Evolutionary conservation across 1,140 invertebrate genomes (phyloP).

Genomic region (Caenorhabditis brenneri): DNA sequence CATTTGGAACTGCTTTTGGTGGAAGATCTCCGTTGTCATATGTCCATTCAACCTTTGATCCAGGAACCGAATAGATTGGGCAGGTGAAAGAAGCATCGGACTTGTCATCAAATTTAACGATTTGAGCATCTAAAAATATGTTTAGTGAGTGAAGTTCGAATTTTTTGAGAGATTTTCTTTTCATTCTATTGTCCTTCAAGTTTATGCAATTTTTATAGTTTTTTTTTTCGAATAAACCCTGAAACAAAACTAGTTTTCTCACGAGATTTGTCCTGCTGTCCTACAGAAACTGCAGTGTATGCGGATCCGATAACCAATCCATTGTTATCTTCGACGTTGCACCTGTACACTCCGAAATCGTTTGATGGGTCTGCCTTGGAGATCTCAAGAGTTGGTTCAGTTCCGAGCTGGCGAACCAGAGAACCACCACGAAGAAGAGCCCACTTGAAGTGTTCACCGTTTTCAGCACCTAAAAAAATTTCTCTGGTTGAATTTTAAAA

Average conservation of each 20-base stretch:
- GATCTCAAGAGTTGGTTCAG: slow-evolving; percentile 62
- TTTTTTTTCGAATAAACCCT: background rate
- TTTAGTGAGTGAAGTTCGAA: background rate
- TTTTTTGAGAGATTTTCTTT: background rate
- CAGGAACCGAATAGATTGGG: slow-evolving; percentile 69
- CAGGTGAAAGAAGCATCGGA: slow-evolving; percentile 66
- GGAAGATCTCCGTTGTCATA: slow-evolving; percentile 62
- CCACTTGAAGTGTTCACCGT: slow-evolving; percentile 65
- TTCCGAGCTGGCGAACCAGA: slow-evolving; percentile 63
- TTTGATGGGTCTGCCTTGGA: slow-evolving; percentile 67
- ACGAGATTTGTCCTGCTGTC: slow-evolving; percentile 57
- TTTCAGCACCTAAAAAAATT: slow-evolving; percentile 52
- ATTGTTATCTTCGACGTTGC: slow-evolving; percentile 69
- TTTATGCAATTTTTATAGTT: background rate
- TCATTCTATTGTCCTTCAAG: background rate
- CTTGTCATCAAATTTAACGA: slow-evolving; percentile 66
- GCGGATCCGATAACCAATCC: slow-evolving; percentile 64
- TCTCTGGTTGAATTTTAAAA: background rate
- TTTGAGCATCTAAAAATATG: slow-evolving; percentile 61
- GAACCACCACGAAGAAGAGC: slow-evolving; percentile 66
- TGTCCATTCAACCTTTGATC: slow-evolving; percentile 62
- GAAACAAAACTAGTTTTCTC: background rate
- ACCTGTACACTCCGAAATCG: slow-evolving; percentile 70
- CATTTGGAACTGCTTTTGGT: slow-evolving; percentile 60
- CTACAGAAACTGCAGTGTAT: slow-evolving; percentile 67